Evolutionary conservation across 2,888 invertebrate species (phyloP).

Genomic region (Cacoxenus indagator): DNA sequence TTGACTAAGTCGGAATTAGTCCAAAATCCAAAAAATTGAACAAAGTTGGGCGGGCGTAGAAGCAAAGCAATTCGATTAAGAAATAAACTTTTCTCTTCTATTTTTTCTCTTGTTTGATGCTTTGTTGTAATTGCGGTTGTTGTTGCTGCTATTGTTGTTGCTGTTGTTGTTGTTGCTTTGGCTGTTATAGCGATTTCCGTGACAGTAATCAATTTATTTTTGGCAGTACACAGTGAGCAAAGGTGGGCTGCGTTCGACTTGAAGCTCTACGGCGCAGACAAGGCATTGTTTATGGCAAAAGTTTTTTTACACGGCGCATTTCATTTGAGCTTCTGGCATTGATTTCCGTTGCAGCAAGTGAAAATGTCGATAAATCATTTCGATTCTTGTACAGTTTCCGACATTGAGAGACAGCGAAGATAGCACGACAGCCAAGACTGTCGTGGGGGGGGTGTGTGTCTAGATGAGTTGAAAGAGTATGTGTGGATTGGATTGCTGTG

Average conservation of each 20-base stretch:
- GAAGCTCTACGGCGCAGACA: not conserved
- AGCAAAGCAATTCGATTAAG: conserved; percentile 13
- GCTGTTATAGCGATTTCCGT: conserved; percentile 64
- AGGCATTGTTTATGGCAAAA: conserved; percentile 33
- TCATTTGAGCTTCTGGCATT: conserved; percentile 51
- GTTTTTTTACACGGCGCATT: conserved; percentile 25
- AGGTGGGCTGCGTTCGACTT: conserved; percentile 30
- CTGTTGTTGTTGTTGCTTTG: not conserved
- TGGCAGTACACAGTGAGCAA: conserved; percentile 52
- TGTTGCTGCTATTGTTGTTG: conserved; percentile 5
- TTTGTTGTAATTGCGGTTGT: conserved; percentile 1
- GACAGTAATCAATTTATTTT: conserved; percentile 71
- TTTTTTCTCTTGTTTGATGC: not conserved
- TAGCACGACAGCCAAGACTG: conserved; percentile 53
- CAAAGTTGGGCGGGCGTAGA: not conserved
- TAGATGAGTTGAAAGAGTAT: no score
- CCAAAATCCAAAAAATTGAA: not conserved
- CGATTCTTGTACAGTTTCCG: conserved; percentile 28
- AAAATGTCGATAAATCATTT: conserved; percentile 58
- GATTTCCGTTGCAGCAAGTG: conserved; percentile 47
- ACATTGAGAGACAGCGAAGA: conserved; percentile 3
- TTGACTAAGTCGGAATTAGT: not conserved
- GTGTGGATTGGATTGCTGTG: not conserved
- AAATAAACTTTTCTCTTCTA: conserved; percentile 7
- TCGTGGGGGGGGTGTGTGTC: conserved; percentile 43